These are phyloP conservation scores for Latrodectus geometricus DNA, from an alignment of 1,140 invertebrate species.

Conservation along the genomic window DNA sequence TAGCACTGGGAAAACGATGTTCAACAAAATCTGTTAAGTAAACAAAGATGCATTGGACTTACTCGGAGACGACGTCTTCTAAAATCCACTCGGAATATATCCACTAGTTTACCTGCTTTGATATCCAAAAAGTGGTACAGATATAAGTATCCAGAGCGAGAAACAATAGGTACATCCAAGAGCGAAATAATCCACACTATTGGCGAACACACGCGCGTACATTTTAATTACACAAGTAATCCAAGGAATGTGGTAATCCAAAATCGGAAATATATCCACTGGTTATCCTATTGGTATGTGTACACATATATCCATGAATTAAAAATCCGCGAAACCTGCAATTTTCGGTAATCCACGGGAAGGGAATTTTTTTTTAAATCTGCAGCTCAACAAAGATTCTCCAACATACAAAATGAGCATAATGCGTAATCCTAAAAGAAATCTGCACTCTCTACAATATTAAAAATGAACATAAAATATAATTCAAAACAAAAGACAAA, in stretches of 20 bases:
- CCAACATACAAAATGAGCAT: slow-evolving; percentile 41
- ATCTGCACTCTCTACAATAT: slow-evolving; percentile 7
- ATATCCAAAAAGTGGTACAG: slow-evolving; percentile 12
- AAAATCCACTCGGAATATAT: neutral
- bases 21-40: no score
- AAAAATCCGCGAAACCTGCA: slow-evolving; percentile 7
- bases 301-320: slow-evolving; percentile 43
- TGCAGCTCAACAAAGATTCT: slow-evolving; percentile 22
- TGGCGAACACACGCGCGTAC: slow-evolving; percentile 21
- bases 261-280: slow-evolving; percentile 33
- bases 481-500: slow-evolving; percentile 26
- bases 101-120: neutral
- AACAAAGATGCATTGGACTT: neutral
- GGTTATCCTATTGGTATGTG: slow-evolving; percentile 42
- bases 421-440: slow-evolving; percentile 48
- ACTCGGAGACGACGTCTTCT: neutral
- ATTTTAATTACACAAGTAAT: slow-evolving; percentile 43
- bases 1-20: no score
- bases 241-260: slow-evolving; percentile 52
- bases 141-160: neutral
- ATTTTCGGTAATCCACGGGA: neutral
- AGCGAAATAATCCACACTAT: slow-evolving; percentile 37
- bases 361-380: neutral
- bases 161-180: slow-evolving; percentile 8
- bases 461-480: slow-evolving; percentile 40